Evolutionary conservation across 2,888 invertebrate species (phyloP), one percentile per base, ranked within the genome.

Genomic region (Clanis bilineata): DNA sequence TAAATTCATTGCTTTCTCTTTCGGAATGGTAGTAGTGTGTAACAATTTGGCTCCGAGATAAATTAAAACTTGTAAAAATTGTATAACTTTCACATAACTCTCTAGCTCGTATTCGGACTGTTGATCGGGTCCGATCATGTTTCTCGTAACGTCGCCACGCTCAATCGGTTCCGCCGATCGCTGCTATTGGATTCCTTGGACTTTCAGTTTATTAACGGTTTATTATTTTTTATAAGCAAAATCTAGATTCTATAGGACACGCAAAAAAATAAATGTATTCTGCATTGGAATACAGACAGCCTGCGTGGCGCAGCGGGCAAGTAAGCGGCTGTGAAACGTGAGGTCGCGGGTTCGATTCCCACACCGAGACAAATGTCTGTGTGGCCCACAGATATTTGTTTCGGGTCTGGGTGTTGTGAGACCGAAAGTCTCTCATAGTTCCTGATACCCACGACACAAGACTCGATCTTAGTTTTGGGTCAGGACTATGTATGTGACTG

Each of bases 41-140:
- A 32, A 32, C 18, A 51, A 51, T 51, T 32, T 10, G 32, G 51
- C 51, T 32, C 3, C 28, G 28, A 32, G 28, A 51, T 51, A 32
- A 55, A 59, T 43, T 61, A 55, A 54, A 59, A 62, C 41, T 21
- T 60, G 44, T 15, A 18, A 51, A 60, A 54, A 60, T 60, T 56
- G 56, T 58, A 56, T 51, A 61, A 64, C 64, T 62, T 60, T 64
- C 64, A 60, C 61, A 56, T 39, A 58, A 58, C 61, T 64, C 64
- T 64, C 64, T 62, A 62, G 47, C 57, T 60, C 60, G 60, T 62
- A 62, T 60, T 51, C 51, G 38, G 58, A 58, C 57, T 9, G 23
- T n/a, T 39, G 47, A 44, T 58, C 51, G 39, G 47, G 45, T 28
- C 32, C 55, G 59, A 58, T 58, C 63, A 64, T 59, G 64, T 60